Base-by-base conservation (phyloP, 92 coral and sea anemone genomes). In the Micromussa lordhowensis region DNA sequence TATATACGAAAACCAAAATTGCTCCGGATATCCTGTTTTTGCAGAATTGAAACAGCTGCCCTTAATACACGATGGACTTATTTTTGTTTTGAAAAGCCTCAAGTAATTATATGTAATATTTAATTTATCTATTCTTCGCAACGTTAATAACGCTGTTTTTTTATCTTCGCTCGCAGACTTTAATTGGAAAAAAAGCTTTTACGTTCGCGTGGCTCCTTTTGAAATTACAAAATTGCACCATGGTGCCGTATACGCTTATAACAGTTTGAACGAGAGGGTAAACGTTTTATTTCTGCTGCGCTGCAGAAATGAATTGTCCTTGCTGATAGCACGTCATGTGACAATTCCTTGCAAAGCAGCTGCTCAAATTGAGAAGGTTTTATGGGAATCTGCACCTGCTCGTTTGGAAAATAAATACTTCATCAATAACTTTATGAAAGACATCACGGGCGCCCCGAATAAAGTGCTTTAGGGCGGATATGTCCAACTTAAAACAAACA, bases 341-440 rank as follows among this genome's bases (percentile, higher is more conserved):
- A 90, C 92, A 59, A 31, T 29, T 44, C 61, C 34, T 28, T 83
- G 31, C 54, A 14, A 48, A 91, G 91, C 98, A 95, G 98, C 98
- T 95, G 98, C 92, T 90, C 84, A 80, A 78, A 92, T 58, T 83
- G 59, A 79, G 80, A 86, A 89, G 87, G 91, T 91, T 89, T 95
- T 91, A 88, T 95, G 98, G 92, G 98, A 95, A 91, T 57, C 77
- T 77, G 90, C 98, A 95, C 98, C 98, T 95, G 98, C 96, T 79
- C n/a, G 85, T 78, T 75, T 91, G 85, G 87, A 95, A 94, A 94
- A 92, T 95, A 95, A 95, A 95, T 94, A 95, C 98, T 95, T 94
- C 98, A 95, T 95, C 98, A 93, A 95, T 95, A 95, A 95, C 95
- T 94, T 95, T 95, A 93, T 95, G 98, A 95, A 95, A 94, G 96